Conservation (phyloP, 2,888 invertebrate species). For the Reticulitermes lucifugus region DNA sequence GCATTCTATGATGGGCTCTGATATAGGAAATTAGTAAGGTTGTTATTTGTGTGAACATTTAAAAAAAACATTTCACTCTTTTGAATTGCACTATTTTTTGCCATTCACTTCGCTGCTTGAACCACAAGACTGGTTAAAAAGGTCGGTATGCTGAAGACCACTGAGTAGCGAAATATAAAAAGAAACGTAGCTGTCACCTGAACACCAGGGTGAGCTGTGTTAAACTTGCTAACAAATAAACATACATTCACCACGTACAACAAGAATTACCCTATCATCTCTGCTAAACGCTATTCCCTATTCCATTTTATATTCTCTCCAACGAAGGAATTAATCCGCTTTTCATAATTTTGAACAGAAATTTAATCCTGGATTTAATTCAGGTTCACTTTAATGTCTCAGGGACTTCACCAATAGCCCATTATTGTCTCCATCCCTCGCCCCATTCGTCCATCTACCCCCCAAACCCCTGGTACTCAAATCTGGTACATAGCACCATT, state of each 20-base stretch:
- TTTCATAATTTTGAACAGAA: conserved; percentile 26
- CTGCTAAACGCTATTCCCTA: not conserved
- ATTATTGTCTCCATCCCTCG: conserved; percentile 7
- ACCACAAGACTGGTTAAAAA: too few relatives aligned
- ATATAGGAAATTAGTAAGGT: too few relatives aligned
- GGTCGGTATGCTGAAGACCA: not conserved
- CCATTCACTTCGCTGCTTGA: too few relatives aligned
- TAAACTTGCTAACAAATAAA: not conserved
- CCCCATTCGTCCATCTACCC: not conserved
- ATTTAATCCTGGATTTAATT: conserved; percentile 33
- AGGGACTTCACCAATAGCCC: conserved; percentile 40
- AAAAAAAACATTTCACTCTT: too few relatives aligned
- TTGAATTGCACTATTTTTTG: too few relatives aligned
- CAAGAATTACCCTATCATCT: not conserved
- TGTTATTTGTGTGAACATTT: too few relatives aligned
- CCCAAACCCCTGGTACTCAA: not conserved
- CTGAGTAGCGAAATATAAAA: not conserved
- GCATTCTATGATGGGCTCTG: too few relatives aligned
- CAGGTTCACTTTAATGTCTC: conserved; percentile 40
- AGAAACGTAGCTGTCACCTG: not conserved
- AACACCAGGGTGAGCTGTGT: not conserved
- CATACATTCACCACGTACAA: not conserved
- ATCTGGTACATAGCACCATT: not conserved
- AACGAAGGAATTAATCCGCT: conserved; percentile 13
- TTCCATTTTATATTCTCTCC: not conserved